These are phyloP conservation scores for Aurelia aurita DNA, from an alignment of 30 jellyfish, hydroid and myxozoan genomes.

Conservation along the genomic window DNA sequence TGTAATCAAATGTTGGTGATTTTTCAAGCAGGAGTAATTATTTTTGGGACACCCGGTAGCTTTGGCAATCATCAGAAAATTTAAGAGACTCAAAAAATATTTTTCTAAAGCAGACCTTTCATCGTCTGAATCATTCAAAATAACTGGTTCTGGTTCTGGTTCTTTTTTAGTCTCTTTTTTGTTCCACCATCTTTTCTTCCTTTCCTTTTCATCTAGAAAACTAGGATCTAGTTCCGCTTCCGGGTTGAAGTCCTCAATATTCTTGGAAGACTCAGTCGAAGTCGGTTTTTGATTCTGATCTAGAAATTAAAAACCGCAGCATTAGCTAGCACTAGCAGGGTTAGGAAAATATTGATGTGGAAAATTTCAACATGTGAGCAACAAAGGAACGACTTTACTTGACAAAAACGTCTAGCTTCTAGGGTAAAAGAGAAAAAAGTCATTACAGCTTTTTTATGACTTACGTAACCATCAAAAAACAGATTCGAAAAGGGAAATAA, in stretches of 20 bases:
- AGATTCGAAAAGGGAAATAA: too few relatives aligned
- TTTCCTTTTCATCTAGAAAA: slow-evolving; percentile 57
- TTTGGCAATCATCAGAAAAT: not conserved
- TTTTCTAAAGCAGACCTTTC: slow-evolving; percentile 33
- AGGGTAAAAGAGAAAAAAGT: too few relatives aligned
- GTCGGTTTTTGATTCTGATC: not conserved
- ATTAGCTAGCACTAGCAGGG: too few relatives aligned
- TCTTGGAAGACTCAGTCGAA: not conserved
- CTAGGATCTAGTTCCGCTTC: slow-evolving; percentile 65
- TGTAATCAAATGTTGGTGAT: too few relatives aligned
- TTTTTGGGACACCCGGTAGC: too few relatives aligned
- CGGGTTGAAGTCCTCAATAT: slow-evolving; percentile 66
- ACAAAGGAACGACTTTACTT: too few relatives aligned
- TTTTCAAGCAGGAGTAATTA: too few relatives aligned
- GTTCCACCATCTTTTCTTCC: slow-evolving; percentile 61
- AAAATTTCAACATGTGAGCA: too few relatives aligned
- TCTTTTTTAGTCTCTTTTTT: slow-evolving; percentile 39
- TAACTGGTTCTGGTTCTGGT: slow-evolving; percentile 28
- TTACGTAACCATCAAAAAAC: too few relatives aligned
- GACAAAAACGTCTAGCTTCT: too few relatives aligned
- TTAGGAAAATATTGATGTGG: too few relatives aligned
- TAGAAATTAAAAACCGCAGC: not conserved
- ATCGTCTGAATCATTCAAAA: slow-evolving; percentile 46
- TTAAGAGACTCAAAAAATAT: not conserved
- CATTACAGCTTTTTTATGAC: too few relatives aligned